phyloP scores from a whole-genome alignment of 2,888 invertebrate genomes.

The Microplitis deprimator region DNA sequence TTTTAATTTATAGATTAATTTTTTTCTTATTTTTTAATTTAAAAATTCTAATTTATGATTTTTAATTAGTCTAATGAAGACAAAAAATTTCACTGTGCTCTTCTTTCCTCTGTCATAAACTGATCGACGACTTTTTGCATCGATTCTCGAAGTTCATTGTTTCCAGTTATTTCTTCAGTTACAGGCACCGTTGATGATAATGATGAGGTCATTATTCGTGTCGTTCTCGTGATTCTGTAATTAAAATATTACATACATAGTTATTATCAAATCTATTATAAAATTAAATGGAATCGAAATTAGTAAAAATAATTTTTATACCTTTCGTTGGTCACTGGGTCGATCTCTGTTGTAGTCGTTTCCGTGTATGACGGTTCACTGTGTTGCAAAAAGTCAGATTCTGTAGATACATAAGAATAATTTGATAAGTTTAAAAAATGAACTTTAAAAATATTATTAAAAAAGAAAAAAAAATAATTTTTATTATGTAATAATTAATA shows the following conservation, averaged over 20 bases:
- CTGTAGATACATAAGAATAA: slow-evolving; percentile 68
- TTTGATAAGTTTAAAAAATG: slow-evolving; percentile 45
- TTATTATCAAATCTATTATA: slow-evolving; percentile 1
- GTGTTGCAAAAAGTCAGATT: slow-evolving; percentile 76
- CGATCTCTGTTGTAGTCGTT: slow-evolving; percentile 73
- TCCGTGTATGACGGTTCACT: slow-evolving; percentile 74
- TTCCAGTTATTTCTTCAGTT: slow-evolving; percentile 53
- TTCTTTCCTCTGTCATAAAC: slow-evolving; percentile 74
- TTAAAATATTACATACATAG: slow-evolving; percentile 34
- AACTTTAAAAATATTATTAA: neutral
- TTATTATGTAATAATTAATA: neutral
- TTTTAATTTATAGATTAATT: slow-evolving; percentile 34
- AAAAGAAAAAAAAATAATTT: neutral
- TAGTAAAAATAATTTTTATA: slow-evolving; percentile 54
- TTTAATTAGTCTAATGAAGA: slow-evolving; percentile 35
- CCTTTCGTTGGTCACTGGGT: slow-evolving; percentile 74
- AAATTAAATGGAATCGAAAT: neutral
- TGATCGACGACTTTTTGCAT: slow-evolving; percentile 74
- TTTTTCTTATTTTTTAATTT: slow-evolving; percentile 27
- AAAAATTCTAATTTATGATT: slow-evolving; percentile 41
- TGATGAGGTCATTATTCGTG: slow-evolving; percentile 71
- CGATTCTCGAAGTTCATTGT: slow-evolving; percentile 71
- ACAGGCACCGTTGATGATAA: slow-evolving; percentile 47
- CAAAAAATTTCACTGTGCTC: slow-evolving; percentile 65
- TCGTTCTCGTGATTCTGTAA: slow-evolving; percentile 73